Evolutionary conservation across 2,113 vertebrate genomes (phyloP).

Genomic region (Leucoraja erinaceus): DNA sequence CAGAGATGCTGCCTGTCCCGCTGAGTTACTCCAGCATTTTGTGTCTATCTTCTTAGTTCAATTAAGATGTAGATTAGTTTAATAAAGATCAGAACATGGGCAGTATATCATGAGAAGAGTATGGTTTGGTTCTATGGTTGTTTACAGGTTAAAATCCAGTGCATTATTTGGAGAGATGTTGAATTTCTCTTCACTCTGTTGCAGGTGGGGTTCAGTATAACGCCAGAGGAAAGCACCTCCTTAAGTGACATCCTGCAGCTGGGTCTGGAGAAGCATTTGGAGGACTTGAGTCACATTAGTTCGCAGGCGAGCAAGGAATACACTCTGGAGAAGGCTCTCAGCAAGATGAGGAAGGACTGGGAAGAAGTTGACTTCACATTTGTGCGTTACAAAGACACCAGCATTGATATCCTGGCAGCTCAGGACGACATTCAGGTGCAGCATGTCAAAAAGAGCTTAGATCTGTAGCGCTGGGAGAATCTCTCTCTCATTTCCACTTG

Average conservation of each 20-base stretch:
- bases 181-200: conserved; percentile 11
- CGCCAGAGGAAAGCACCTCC: conserved; percentile 46
- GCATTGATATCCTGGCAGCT: conserved; percentile 38
- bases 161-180: not conserved
- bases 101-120: not conserved
- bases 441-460: not conserved
- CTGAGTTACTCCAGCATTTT: too few relatives aligned
- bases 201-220: conserved; percentile 47
- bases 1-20: too few relatives aligned
- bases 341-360: conserved; percentile 44
- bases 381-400: conserved; percentile 40
- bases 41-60: too few relatives aligned
- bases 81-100: not conserved
- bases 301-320: conserved; percentile 44
- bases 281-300: conserved; percentile 44
- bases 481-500: not conserved
- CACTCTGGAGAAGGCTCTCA: conserved; percentile 46
- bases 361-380: conserved; percentile 42
- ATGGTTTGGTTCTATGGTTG: not conserved
- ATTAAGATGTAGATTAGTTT: not conserved
- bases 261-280: conserved; percentile 52
- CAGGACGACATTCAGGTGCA: conserved; percentile 43
- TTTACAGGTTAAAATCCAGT: not conserved
- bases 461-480: not conserved
- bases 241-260: conserved; percentile 50